A percentile compares a stretch with the other conserved stretches of the same genome.
phyloP scores from a whole-genome alignment of 2,888 invertebrate species.

The Corbicula japonica region DNA sequence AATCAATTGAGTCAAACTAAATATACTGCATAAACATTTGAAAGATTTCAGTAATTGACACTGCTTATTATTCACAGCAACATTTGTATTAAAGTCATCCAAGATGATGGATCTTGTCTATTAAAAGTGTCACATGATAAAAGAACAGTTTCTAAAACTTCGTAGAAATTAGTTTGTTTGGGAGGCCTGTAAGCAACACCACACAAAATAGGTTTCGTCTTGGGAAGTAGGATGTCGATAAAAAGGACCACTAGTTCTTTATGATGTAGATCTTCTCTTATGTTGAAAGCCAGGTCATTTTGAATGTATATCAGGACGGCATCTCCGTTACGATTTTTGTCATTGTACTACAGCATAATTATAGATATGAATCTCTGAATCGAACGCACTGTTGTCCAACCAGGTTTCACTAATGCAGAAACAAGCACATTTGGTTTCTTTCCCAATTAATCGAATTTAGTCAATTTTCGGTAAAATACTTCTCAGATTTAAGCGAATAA shows the following conservation, averaged over 20 bases:
- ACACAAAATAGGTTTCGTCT: constrained; percentile 40
- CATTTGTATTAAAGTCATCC: constrained; percentile 32
- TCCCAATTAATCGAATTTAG: neutral
- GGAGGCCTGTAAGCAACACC: constrained; percentile 36
- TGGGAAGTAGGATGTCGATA: constrained; percentile 34
- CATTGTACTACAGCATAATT: too few species aligned
- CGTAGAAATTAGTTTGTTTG: constrained; percentile 28
- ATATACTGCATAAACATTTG: constrained; percentile 5
- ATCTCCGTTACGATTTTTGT: constrained; percentile 30
- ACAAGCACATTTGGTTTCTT: constrained; percentile 17
- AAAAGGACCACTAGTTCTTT: constrained; percentile 22
- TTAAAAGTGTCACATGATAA: neutral
- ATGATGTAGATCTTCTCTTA: constrained; percentile 16
- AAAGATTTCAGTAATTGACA: constrained; percentile 27
- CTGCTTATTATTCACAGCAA: constrained; percentile 15
- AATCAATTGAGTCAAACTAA: constrained; percentile 29
- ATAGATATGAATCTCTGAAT: constrained; percentile 28
- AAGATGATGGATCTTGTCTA: constrained; percentile 19
- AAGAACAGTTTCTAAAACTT: constrained; percentile 20
- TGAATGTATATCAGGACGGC: constrained; percentile 35
- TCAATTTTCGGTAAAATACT: constrained; percentile 24
- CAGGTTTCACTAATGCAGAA: constrained; percentile 27
- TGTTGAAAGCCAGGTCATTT: constrained; percentile 28
- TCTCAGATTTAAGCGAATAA: constrained; percentile 19
- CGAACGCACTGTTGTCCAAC: neutral